Evolutionary conservation across 2,113 vertebrate genomes (phyloP).

Genomic region (Chaenocephalus aceratus): DNA sequence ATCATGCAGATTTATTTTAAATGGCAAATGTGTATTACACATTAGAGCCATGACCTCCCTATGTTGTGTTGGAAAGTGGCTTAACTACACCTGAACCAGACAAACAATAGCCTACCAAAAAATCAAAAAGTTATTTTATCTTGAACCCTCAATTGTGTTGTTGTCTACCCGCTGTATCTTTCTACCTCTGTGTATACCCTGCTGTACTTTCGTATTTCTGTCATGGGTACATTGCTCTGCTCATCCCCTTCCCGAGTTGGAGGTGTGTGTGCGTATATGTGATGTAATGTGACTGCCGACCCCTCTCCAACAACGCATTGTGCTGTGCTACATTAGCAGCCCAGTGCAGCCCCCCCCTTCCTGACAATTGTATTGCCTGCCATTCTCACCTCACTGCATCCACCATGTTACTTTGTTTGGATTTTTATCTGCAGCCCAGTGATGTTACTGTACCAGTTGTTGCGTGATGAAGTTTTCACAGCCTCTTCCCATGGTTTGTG

Average conservation of each 20-base stretch:
- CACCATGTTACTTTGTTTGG: slow-evolving; percentile 12
- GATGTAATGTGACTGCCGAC: slow-evolving; percentile 12
- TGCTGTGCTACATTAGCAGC: slow-evolving; percentile 7
- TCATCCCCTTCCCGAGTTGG: background rate
- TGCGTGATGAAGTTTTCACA: slow-evolving; percentile 21
- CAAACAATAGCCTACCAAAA: background rate
- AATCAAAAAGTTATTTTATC: background rate
- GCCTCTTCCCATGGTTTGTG: slow-evolving; percentile 15
- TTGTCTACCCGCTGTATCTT: slow-evolving; percentile 57
- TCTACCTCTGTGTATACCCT: background rate
- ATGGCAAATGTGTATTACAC: background rate
- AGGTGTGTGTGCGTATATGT: slow-evolving; percentile 10
- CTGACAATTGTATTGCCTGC: background rate
- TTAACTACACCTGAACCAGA: background rate
- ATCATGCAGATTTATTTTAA: background rate
- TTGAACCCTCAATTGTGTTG: slow-evolving; percentile 8
- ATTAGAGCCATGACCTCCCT: no score
- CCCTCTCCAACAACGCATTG: background rate
- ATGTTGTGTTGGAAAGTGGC: background rate
- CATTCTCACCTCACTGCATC: slow-evolving; percentile 11
- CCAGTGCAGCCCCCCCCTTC: background rate
- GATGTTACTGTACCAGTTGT: slow-evolving; percentile 15
- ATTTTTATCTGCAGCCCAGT: slow-evolving; percentile 44
- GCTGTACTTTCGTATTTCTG: background rate
- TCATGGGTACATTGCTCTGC: slow-evolving; percentile 37